Base-by-base conservation (phyloP, 2,888 invertebrate species). In the Leptinotarsa haldemani region DNA sequence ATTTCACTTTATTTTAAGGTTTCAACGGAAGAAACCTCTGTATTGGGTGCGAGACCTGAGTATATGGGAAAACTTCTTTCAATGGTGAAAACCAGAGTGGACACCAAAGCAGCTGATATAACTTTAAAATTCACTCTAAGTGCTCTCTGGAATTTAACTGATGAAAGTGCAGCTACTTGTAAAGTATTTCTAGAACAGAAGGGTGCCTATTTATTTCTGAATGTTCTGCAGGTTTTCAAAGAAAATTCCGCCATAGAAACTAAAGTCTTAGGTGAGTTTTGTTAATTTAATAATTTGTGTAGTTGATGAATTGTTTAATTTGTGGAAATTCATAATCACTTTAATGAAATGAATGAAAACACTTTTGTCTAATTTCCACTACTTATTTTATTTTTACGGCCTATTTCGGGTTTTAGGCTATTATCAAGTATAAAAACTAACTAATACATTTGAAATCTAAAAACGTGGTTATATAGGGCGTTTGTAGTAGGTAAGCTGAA, bases 91-190 rank as follows among this genome's bases (percentile, higher is more conserved):
- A 82, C 80, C 67, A 77, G 86, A 16, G 85, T 86, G 16, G 88
- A 90, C 69, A 87, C 89, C 52, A 79, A 76, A 70, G 71, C 82
- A 12, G 80, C 86, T 22, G 93, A 94, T 82, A 92, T 93, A 75
- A 94, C 94, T 3, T 89, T 94, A 86, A 93, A 93, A 84, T 94
- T 94, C 84, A 93, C 94, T 0, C 87, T 94, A 64, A 93, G 93
- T 82, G 94, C 94, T 46, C 87, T 94, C 40, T 94, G 94, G 94
- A 94, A 94, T 86, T 88, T 94, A 65, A 94, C 94, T 64, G 94
- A 94, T 84, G 94, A 94, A 85, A 93, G 93, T 78, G 91, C 93
- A 0, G 89, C 89, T 25, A 93, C 94, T 0, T 94, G 94, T 83
- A 87, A 88, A 74, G 92, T 92, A 15, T 94, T 94, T 83, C 87